Conservation (phyloP, 2,888 invertebrate species). For the Isoperla grammatica region DNA sequence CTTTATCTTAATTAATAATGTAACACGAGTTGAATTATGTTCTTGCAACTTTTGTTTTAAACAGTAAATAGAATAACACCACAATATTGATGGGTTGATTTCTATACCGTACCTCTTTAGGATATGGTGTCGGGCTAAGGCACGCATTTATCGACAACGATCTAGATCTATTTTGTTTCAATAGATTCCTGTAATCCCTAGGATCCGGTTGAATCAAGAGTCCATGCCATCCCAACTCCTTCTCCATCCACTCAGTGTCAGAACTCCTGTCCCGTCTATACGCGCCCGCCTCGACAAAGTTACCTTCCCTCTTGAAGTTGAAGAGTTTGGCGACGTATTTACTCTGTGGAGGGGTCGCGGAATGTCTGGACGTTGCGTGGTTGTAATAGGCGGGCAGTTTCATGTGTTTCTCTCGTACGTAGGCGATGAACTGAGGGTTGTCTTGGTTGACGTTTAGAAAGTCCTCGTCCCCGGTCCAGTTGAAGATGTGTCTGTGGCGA, state of each 20-base stretch:
- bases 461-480: conserved; percentile 75
- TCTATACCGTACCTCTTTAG: conserved; percentile 57
- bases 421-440: conserved; percentile 66
- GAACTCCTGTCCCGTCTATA: conserved; percentile 54
- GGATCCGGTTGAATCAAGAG: conserved; percentile 72
- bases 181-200: conserved; percentile 63
- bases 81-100: no score
- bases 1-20: no score
- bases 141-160: conserved; percentile 68
- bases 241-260: conserved; percentile 66
- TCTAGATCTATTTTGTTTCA: conserved; percentile 52
- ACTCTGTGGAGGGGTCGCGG: conserved; percentile 45
- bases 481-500: conserved; percentile 66
- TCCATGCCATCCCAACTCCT: conserved; percentile 66
- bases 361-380: conserved; percentile 38
- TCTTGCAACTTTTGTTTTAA: no score
- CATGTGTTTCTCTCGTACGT: conserved; percentile 55
- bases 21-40: no score
- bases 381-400: conserved; percentile 39
- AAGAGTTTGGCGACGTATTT: conserved; percentile 45
- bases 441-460: conserved; percentile 67
- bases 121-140: conserved; percentile 68
- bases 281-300: conserved; percentile 64
- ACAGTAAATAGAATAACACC: no score
- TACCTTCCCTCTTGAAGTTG: conserved; percentile 57